A percentile compares a stretch with the other conserved stretches of the same genome.
phyloP scores from a whole-genome alignment of 2,888 invertebrate genomes.

The Ganaspis brasiliensis region DNA sequence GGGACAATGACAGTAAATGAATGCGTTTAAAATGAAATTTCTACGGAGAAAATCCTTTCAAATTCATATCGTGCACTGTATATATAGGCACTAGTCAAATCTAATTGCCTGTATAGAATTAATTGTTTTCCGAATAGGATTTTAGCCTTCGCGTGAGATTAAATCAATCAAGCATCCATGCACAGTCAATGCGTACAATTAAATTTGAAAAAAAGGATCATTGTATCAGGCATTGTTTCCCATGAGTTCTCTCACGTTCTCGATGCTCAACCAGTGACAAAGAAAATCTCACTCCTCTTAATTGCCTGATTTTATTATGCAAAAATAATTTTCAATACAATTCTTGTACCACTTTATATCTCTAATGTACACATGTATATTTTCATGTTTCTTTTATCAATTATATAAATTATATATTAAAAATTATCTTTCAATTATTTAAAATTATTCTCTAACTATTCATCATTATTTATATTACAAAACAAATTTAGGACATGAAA shows the following conservation, averaged over 20 bases:
- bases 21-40: not conserved
- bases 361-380: no score
- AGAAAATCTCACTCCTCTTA: conserved; percentile 26
- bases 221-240: conserved; percentile 39
- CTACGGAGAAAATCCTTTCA: not conserved
- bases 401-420: not conserved
- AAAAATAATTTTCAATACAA: not conserved
- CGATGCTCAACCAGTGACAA: conserved; percentile 33
- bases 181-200: conserved; percentile 18
- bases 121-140: conserved; percentile 23
- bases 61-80: not conserved
- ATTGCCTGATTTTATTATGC: conserved; percentile 14
- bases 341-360: not conserved
- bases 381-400: not conserved
- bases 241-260: conserved; percentile 37
- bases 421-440: no score
- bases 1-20: no score
- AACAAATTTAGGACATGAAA: no score
- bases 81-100: not conserved
- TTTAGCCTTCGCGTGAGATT: conserved; percentile 31
- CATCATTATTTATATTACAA: no score
- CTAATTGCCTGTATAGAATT: not conserved
- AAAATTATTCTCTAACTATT: no score
- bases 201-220: conserved; percentile 26
- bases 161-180: conserved; percentile 30